A percentile compares a stretch with the other conserved stretches of the same genome.
These are phyloP conservation scores for Lacerta viridis DNA, from an alignment of 2,797 vertebrate genomes.

Conservation along the genomic window DNA sequence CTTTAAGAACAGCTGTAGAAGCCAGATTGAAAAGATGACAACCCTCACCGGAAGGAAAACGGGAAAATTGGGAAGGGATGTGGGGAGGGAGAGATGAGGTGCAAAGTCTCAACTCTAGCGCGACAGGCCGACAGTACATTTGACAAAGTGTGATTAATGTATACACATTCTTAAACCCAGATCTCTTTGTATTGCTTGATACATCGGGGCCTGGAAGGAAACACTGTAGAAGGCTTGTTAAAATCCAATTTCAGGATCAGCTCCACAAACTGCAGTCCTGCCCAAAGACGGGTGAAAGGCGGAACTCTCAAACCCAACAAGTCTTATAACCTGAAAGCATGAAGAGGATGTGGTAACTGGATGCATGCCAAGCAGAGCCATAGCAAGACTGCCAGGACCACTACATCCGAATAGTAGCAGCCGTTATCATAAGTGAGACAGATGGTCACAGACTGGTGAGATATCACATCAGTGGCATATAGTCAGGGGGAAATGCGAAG, in stretches of 20 bases:
- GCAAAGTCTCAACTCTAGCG: background rate
- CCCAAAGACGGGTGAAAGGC: slow-evolving; percentile 23
- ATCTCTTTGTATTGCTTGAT: background rate
- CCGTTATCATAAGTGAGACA: slow-evolving; percentile 59
- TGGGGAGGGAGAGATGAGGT: background rate
- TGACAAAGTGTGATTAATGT: background rate
- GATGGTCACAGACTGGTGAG: slow-evolving; percentile 13
- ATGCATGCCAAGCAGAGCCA: slow-evolving; percentile 70
- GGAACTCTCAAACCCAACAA: slow-evolving; percentile 59
- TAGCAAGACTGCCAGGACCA: slow-evolving; percentile 50
- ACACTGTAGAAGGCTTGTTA: slow-evolving; percentile 14
- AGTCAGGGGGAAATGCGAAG: slow-evolving; percentile 8
- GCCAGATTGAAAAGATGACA: background rate
- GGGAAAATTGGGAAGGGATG: background rate
- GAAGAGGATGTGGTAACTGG: slow-evolving; percentile 73
- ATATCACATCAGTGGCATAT: slow-evolving; percentile 34
- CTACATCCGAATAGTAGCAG: slow-evolving; percentile 56
- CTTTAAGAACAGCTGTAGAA: background rate
- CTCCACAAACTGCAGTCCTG: slow-evolving; percentile 34
- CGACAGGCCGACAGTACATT: background rate
- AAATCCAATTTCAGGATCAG: slow-evolving; percentile 39
- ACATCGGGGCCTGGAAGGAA: background rate
- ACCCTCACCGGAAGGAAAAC: background rate
- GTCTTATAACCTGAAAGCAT: slow-evolving; percentile 56
- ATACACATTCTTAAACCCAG: background rate